Evolutionary conservation across 2,888 invertebrate species (phyloP).

Genomic region (Limnephilus auricula): DNA sequence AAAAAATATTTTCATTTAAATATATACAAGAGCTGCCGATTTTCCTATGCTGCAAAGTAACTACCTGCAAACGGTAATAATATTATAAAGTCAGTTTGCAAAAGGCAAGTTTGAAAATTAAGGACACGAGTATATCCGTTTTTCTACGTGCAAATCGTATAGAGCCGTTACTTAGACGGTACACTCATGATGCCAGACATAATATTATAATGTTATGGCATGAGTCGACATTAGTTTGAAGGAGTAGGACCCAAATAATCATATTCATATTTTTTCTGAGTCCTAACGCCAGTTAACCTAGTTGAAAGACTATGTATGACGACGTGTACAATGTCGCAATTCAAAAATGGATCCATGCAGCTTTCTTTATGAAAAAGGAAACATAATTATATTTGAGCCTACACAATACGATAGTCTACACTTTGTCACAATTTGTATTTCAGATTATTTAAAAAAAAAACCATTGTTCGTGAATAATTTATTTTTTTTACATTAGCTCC

Average conservation of each 20-base stretch:
- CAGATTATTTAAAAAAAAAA: background rate
- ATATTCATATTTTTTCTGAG: background rate
- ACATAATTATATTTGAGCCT: background rate
- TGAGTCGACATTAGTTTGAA: background rate
- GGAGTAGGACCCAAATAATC: background rate
- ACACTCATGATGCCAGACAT: background rate
- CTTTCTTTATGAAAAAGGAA: background rate
- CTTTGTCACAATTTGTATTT: background rate
- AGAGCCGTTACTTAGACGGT: slow-evolving; percentile 58
- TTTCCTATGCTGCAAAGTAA: background rate
- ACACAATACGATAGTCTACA: background rate
- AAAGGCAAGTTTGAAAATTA: slow-evolving; percentile 60
- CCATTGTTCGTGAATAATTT: background rate
- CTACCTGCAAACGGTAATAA: background rate
- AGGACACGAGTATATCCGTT: slow-evolving; percentile 59
- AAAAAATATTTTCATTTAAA: background rate
- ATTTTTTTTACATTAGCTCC: too few species aligned
- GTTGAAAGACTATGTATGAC: background rate
- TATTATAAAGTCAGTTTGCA: slow-evolving; percentile 36
- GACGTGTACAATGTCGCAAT: background rate
- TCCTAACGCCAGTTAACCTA: slow-evolving; percentile 35
- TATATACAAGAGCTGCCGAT: background rate
- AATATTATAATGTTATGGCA: background rate
- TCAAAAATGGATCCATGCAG: background rate
- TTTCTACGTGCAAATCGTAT: slow-evolving; percentile 63